A percentile compares a stretch with the other conserved stretches of the same genome.
Conservation (phyloP, 92 coral and sea anemone genomes). For the Micromussa lordhowensis region DNA sequence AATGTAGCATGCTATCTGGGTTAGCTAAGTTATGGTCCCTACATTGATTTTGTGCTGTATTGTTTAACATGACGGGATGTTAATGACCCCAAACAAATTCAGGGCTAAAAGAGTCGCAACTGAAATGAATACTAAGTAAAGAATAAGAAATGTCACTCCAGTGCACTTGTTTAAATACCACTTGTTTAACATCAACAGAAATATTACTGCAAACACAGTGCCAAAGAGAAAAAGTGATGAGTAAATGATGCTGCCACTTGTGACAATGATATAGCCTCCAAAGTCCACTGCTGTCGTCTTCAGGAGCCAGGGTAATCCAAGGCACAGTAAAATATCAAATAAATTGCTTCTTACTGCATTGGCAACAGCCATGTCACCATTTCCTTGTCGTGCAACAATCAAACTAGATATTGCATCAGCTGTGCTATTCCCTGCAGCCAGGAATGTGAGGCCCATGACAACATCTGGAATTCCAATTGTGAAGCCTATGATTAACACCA, state of each 20-base stretch:
- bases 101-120: slow-evolving; percentile 79
- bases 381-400: slow-evolving; percentile 84
- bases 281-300: slow-evolving; percentile 70
- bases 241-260: slow-evolving; percentile 75
- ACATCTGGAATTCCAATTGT: slow-evolving; percentile 84
- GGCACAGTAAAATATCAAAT: slow-evolving; percentile 82
- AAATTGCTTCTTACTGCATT: slow-evolving; percentile 80
- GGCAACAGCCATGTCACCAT: slow-evolving; percentile 90
- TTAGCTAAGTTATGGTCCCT: not conserved
- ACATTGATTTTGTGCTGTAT: not conserved
- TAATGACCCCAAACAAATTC: slow-evolving; percentile 71
- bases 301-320: slow-evolving; percentile 85
- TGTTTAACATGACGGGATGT: slow-evolving; percentile 51
- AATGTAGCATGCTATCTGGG: too few species aligned
- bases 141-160: slow-evolving; percentile 58
- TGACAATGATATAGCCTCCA: slow-evolving; percentile 49
- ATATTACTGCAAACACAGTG: slow-evolving; percentile 62
- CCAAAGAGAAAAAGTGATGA: slow-evolving; percentile 74
- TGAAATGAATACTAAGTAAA: slow-evolving; percentile 70
- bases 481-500: slow-evolving; percentile 81
- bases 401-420: slow-evolving; percentile 86
- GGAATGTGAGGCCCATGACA: slow-evolving; percentile 87
- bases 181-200: slow-evolving; percentile 60
- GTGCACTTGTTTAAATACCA: slow-evolving; percentile 73
- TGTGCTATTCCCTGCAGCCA: slow-evolving; percentile 86